Base-by-base conservation (phyloP, 2,888 invertebrate genomes). In the Metallyticus violacea region DNA sequence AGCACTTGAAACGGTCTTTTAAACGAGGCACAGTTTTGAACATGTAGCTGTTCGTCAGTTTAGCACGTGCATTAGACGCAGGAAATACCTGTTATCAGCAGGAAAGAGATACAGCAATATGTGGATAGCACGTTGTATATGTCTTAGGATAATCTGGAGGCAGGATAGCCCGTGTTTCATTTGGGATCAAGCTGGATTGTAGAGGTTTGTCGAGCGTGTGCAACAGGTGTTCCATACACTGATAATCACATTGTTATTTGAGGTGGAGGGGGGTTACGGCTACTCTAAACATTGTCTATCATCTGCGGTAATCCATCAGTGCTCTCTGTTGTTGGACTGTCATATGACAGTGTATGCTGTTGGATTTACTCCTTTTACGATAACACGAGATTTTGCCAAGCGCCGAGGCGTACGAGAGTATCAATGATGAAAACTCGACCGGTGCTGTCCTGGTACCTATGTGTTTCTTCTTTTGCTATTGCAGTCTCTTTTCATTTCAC, bases 211-310 rank as follows among this genome's bases (percentile, higher is more conserved):
- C 79, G 85, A 22, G n/a, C 25, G 77, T 25, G n/a, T 27, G 85
- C 85, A 85, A 85, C 85, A 85, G 85, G 85, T 85, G 85, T 80
- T 76, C 25, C 82, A 40, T 62, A 26, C 22, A 76, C 79, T 81
- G 85, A 85, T 85, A 85, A 85, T 85, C 79, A 25, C 62, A 30
- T 28, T 85, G 85, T 80, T 85, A 80, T 85, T 79, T 85, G 27
- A 77, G 40, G 40, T 40, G 40, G 40, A 40, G 40, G 85, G 80
- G 80, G 76, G 29, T 83, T 62, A 62, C 83, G 77, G 26, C 28
- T 77, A 77, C 83, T 77, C 62, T n/a, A 28, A 62, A 83, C 77
- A 77, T 28, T 28, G 27, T 77, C 83, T 83, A 83, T 83, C 83
- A 28, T 28, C 76, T 26, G 25, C 4, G 15, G 22, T 83, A 83